Conservation (phyloP, 2,888 invertebrate species). For the Lysandra coridon region DNA sequence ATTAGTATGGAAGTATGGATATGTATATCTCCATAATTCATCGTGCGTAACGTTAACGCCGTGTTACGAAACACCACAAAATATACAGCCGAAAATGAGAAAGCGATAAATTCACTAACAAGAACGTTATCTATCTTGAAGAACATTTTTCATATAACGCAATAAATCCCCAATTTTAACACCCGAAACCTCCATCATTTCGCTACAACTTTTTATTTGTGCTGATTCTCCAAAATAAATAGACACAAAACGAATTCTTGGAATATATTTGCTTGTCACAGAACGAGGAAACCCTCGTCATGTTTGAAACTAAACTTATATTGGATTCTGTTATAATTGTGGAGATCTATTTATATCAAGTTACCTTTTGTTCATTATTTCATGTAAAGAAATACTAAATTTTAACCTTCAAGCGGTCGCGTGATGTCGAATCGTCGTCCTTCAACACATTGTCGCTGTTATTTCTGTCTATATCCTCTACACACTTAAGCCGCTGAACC, state of each 20-base stretch:
- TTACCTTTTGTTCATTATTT: neutral
- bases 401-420: no score
- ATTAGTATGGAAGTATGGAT: no score
- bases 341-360: constrained; percentile 6
- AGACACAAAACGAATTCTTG: constrained; percentile 27
- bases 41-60: neutral
- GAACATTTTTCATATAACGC: constrained; percentile 27
- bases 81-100: constrained; percentile 22
- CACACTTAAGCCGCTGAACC: no score
- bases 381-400: no score
- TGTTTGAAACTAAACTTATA: constrained; percentile 28
- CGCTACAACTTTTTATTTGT: constrained; percentile 27
- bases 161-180: constrained; percentile 29
- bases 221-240: constrained; percentile 30
- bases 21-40: neutral
- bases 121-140: constrained; percentile 25
- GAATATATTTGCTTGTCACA: constrained; percentile 24
- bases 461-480: no score
- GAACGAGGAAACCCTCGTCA: constrained; percentile 15
- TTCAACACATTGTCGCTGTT: no score
- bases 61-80: neutral
- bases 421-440: no score
- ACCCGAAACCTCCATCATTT: constrained; percentile 25
- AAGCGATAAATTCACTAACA: constrained; percentile 24
- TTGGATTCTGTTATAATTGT: constrained; percentile 29